These are phyloP conservation scores for Rhagoletis zephyria DNA, from an alignment of 1,140 invertebrate species.

Conservation along the genomic window DNA sequence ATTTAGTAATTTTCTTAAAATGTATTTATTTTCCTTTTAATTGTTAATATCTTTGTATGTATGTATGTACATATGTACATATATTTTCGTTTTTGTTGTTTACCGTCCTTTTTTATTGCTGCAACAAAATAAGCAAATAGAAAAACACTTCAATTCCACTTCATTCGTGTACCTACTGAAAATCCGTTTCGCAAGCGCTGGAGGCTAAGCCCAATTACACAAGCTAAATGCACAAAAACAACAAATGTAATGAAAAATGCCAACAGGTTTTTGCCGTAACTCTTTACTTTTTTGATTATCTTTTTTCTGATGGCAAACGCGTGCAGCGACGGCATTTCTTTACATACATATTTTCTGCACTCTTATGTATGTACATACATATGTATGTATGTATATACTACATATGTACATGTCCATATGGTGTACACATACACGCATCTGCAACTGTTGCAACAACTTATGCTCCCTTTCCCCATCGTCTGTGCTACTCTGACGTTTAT, in stretches of 20 bases:
- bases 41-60: too few relatives aligned
- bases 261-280: constrained; percentile 22
- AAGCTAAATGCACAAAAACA: constrained; percentile 22
- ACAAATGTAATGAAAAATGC: neutral
- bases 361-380: neutral
- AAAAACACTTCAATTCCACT: constrained; percentile 28
- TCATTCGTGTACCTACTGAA: neutral
- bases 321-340: neutral
- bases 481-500: too few relatives aligned
- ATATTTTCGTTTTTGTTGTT: neutral
- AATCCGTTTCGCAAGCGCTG: neutral
- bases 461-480: too few relatives aligned
- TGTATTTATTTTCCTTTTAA: neutral
- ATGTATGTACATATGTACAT: too few relatives aligned
- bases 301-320: neutral
- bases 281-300: too few relatives aligned
- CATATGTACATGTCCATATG: neutral
- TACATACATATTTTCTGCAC: neutral
- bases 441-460: too few relatives aligned
- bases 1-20: neutral
- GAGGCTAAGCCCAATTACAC: constrained; percentile 39
- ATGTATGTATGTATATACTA: neutral
- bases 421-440: too few relatives aligned
- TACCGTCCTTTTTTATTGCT: constrained; percentile 32
- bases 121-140: neutral